Evolutionary conservation across 2,113 vertebrate species (phyloP), one percentile per base, ranked within the genome.

Genomic region (Gavialis gangeticus): DNA sequence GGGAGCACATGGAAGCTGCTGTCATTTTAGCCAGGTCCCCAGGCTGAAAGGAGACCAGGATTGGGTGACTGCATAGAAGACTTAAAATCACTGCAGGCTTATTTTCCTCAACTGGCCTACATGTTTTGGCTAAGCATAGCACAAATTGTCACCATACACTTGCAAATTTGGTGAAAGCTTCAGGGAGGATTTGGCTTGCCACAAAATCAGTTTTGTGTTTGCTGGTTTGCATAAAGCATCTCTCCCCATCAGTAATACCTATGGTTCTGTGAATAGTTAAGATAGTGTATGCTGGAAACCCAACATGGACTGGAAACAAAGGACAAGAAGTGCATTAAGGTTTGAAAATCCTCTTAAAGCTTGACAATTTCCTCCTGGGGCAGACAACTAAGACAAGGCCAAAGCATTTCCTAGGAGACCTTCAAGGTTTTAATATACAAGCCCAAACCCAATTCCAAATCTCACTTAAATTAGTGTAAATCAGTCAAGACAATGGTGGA

Each of bases 401-500:
- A 46, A 46, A 73, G 37, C 12, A 25, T 73, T 73, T 73, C 34
- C 34, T 71, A 37, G 19, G 19, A 71, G 21, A 71, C 18, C 24
- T 37, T 37, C 34, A 24, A 24, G 67, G 34, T 37, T 34, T 71
- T 37, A 13, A 46, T 21, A 37, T 14, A 46, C 30, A 30, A 46
- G 67, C 30, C 67, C 34, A 21, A 71, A 71, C 67, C 34, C 24
- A 21, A 71, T 21, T 71, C 34, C 37, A 21, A 71, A 71, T 71
- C 67, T 46, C 19, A 37, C 21, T 37, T 71, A 22, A 71, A 71
- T 71, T 24, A 62, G 73, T 82, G 56, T 88, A 92, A 97, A 95
- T 59, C 87, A 60, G 60, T 96, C 89, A 92, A 87, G 85, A 85
- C 80, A 58, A 75, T 77, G 60, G 85, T 90, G 84, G 89, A 95